Evolutionary conservation across 2,797 vertebrate species (phyloP).

Genomic region (Alfaro cultratus): DNA sequence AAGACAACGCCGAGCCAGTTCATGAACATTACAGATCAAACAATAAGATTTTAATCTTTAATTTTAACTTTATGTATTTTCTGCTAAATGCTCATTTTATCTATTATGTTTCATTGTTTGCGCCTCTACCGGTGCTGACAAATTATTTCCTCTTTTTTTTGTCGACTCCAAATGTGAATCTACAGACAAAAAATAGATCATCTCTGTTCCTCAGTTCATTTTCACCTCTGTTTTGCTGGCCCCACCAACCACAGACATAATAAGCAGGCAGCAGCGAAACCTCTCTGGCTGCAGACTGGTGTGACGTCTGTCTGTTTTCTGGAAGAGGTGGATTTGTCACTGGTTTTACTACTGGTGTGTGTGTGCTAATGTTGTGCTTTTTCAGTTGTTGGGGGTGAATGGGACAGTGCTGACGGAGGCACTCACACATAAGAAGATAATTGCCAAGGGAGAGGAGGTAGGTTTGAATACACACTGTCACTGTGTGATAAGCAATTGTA

Average conservation of each 20-base stretch:
- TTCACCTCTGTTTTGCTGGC: neutral
- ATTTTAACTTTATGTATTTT: neutral
- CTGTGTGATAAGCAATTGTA: constrained; percentile 49
- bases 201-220: neutral
- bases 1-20: constrained; percentile 55
- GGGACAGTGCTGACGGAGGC: constrained; percentile 87
- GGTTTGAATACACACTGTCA: constrained; percentile 32
- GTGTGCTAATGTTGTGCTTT: constrained; percentile 37
- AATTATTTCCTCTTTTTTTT: neutral
- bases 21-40: neutral
- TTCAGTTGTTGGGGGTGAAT: constrained; percentile 92
- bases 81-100: too few species aligned
- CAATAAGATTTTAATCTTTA: neutral
- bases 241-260: neutral
- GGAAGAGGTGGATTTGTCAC: neutral
- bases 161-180: neutral
- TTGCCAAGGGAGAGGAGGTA: constrained; percentile 97
- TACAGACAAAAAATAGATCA: neutral
- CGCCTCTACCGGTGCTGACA: neutral
- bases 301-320: neutral
- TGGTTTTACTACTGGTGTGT: neutral
- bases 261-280: neutral
- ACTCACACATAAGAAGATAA: constrained; percentile 96
- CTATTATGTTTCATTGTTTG: neutral
- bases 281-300: neutral